These are phyloP conservation scores for Rhopalosiphum nymphaeae DNA, from an alignment of 2,888 invertebrate genomes.

Conservation along the genomic window DNA sequence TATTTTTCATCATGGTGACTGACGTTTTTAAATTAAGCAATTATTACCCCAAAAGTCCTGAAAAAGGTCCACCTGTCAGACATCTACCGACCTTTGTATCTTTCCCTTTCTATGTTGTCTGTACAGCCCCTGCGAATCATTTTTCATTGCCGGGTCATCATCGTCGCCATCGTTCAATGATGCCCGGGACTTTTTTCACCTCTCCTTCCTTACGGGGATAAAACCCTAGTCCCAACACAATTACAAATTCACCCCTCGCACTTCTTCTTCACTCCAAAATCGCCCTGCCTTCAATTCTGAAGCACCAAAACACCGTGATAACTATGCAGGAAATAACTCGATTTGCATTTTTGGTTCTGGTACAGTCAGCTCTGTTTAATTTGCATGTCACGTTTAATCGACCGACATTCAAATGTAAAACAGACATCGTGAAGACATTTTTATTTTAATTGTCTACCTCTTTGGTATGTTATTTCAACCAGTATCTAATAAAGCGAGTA, in stretches of 20 bases:
- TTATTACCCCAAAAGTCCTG: conserved; percentile 62
- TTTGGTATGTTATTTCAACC: background rate
- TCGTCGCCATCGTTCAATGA: conserved; percentile 59
- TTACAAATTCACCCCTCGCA: conserved; percentile 62
- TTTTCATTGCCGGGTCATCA: conserved; percentile 63
- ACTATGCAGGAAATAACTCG: conserved; percentile 64
- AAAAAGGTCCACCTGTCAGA: conserved; percentile 64
- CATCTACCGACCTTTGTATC: conserved; percentile 4
- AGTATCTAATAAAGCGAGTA: background rate
- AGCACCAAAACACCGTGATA: conserved; percentile 48
- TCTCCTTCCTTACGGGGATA: conserved; percentile 33
- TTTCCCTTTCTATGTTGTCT: conserved; percentile 12
- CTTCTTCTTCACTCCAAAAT: conserved; percentile 24
- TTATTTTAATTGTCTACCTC: conserved; percentile 29
- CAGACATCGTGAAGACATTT: conserved; percentile 35
- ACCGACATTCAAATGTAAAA: conserved; percentile 58
- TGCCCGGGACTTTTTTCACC: conserved; percentile 44
- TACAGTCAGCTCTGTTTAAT: conserved; percentile 54
- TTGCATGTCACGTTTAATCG: conserved; percentile 58
- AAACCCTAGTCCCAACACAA: conserved; percentile 61
- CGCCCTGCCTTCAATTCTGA: conserved; percentile 1
- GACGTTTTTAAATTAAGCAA: conserved; percentile 65
- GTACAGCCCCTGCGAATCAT: conserved; percentile 45
- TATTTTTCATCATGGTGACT: conserved; percentile 63
- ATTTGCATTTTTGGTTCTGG: conserved; percentile 62